Evolutionary conservation across 2,113 vertebrate genomes (phyloP), one percentile per base, ranked within the genome.

Genomic region (Pogonocichla stellata): DNA sequence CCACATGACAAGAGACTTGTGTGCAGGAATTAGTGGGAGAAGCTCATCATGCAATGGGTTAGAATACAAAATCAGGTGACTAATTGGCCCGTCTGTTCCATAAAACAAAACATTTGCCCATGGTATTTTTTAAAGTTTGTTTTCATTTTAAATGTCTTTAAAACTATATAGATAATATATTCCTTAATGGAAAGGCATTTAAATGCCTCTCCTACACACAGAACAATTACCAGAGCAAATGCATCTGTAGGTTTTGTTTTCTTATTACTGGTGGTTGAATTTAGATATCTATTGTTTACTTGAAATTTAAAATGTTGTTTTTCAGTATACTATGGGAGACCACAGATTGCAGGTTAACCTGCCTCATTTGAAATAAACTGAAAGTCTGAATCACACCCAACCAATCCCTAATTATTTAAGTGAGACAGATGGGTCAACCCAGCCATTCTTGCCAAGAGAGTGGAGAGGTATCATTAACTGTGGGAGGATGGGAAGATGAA

Each of bases 331-430:
- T 43, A 4, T 19, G 25, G 56, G 58, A 95, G 47, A 82, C 64
- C 71, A 93, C 81, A 95, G 79, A 94, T 64, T 95, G 74, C 64
- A 93, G 82, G 85, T 83, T 96, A 95, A 90, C 88, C 64, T 86
- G 43, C 33, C 60, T 70, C 15, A 0, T 92, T 95, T 86, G 65
- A 94, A 95, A 93, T 56, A 90, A 78, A 88, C 86, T 54, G 51
- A 26, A 90, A 93, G 31, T 53, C 85, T 97, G 92, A 88, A 90
- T 95, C 53, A 73, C 57, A 84, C 36, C 48, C 89, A 92, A 61
- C 88, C 42, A 90, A 90, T 67, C 43, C 31, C 51, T 88, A 88
- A 94, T 83, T 86, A 78, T 50, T 62, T 90, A 74, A 92, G 47
- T 33, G 38, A 96, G 75, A 83, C 88, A 96, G 90, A 95, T 88